Percentiles rank a stretch among this genome's conserved stretches.
Evolutionary conservation across 2,888 invertebrate genomes (phyloP).

Genomic region (Druceiella hillmani): DNA sequence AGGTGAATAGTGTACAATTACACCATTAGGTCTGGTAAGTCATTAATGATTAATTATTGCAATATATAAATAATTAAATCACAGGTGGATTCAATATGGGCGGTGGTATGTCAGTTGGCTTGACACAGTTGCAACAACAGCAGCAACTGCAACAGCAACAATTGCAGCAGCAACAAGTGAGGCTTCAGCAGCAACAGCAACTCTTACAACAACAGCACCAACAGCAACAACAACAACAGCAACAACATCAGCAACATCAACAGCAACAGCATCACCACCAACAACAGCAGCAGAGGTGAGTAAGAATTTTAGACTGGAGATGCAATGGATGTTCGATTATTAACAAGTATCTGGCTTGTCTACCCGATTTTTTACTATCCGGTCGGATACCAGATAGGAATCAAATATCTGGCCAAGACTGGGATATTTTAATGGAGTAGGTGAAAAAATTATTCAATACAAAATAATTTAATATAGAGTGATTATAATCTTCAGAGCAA

Average conservation of each 20-base stretch:
- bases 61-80: conserved; percentile 2
- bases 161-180: conserved; percentile 55
- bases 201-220: conserved; percentile 56
- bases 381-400: not conserved
- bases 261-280: conserved; percentile 20
- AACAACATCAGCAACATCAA: conserved; percentile 28
- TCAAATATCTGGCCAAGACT: no score
- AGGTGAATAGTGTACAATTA: no score
- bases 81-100: conserved; percentile 25
- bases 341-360: not conserved
- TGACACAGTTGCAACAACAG: conserved; percentile 30
- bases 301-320: not conserved
- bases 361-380: not conserved
- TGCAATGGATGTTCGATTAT: not conserved
- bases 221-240: conserved; percentile 36
- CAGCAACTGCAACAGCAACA: conserved; percentile 47
- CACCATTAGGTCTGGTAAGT: not conserved
- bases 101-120: conserved; percentile 21
- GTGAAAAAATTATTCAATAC: no score
- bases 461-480: no score
- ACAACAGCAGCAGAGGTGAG: conserved; percentile 31
- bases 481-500: no score
- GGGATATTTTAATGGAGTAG: no score
- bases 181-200: conserved; percentile 54
- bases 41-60: not conserved